A percentile compares a stretch with the other conserved stretches of the same genome.
These are phyloP conservation scores for Cassiopea andromeda DNA, from an alignment of 30 jellyfish, hydroid and myxozoan genomes.

Conservation along the genomic window DNA sequence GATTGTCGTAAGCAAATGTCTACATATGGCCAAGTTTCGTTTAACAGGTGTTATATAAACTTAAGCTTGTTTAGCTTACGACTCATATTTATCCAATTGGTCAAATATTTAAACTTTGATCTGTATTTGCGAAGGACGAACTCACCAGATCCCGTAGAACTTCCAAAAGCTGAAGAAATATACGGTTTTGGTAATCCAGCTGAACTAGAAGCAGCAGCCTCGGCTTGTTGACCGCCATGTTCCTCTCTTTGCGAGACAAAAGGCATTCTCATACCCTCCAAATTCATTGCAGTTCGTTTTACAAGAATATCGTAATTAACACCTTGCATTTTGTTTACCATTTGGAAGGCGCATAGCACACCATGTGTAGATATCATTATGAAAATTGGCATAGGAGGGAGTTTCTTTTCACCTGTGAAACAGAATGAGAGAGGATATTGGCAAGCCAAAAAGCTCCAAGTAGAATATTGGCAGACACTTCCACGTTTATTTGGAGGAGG, in stretches of 20 bases:
- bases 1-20: too few relatives aligned
- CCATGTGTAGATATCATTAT: slow-evolving; percentile 90
- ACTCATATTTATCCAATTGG: too few relatives aligned
- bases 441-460: not conserved
- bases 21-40: too few relatives aligned
- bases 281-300: slow-evolving; percentile 22
- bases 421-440: not conserved
- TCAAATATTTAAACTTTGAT: too few relatives aligned
- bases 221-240: not conserved
- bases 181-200: slow-evolving; percentile 65
- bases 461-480: not conserved
- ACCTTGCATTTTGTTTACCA: slow-evolving; percentile 82
- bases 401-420: slow-evolving; percentile 70
- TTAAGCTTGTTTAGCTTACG: too few relatives aligned
- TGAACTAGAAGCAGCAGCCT: not conserved
- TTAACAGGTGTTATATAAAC: too few relatives aligned
- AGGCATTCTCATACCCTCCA: slow-evolving; percentile 54
- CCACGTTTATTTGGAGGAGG: too few relatives aligned
- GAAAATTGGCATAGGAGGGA: slow-evolving; percentile 92
- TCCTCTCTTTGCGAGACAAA: slow-evolving; percentile 1
- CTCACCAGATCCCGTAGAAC: slow-evolving; percentile 23
- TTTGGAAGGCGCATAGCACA: slow-evolving; percentile 76
- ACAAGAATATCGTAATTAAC: slow-evolving; percentile 64
- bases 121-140: not conserved
- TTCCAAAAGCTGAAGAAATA: not conserved